Evolutionary conservation across 2,113 vertebrate genomes (phyloP).

Genomic region (Glareola pratincola): DNA sequence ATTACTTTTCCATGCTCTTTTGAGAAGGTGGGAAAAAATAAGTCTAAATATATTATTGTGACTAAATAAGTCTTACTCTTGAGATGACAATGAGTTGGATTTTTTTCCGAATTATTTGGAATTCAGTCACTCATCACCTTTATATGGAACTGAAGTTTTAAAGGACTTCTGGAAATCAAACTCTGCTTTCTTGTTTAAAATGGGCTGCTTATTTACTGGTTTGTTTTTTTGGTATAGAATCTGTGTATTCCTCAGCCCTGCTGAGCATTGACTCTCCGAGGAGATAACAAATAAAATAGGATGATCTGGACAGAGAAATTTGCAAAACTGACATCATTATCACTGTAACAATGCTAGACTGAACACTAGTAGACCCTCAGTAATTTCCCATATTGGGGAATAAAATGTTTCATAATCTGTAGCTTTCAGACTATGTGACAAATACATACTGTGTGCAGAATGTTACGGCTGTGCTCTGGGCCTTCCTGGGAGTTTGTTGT

Average conservation of each 20-base stretch:
- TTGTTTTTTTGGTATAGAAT: neutral
- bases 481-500: neutral
- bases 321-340: neutral
- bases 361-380: neutral
- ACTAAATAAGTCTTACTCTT: neutral
- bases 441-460: neutral
- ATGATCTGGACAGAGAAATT: neutral
- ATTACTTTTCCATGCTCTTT: neutral
- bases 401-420: neutral
- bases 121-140: neutral
- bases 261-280: neutral
- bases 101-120: neutral
- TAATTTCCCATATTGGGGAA: neutral
- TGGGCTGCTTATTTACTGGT: neutral
- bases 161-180: neutral
- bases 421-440: neutral
- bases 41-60: neutral
- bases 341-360: neutral
- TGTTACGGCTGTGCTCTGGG: neutral
- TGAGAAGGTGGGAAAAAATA: neutral
- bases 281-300: neutral
- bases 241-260: neutral
- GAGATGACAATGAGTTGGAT: neutral
- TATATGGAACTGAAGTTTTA: neutral
- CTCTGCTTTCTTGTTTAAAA: neutral